phyloP scores from a whole-genome alignment of 2,113 vertebrate genomes.

The Tilapia sparmanii region DNA sequence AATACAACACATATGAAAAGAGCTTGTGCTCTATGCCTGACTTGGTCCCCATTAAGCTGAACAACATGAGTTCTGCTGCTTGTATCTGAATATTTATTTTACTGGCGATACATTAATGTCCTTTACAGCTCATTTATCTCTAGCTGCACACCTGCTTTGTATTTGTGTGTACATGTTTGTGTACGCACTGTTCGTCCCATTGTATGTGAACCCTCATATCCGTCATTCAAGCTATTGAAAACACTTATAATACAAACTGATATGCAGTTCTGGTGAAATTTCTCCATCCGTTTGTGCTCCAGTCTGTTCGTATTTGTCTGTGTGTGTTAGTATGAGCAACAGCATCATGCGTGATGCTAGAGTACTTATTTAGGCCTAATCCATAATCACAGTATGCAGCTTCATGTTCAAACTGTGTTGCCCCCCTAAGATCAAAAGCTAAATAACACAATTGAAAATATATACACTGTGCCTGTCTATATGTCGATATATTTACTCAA shows the following conservation, averaged over 20 bases:
- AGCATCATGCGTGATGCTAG: background rate
- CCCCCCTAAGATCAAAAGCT: background rate
- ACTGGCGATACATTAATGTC: constrained; percentile 3
- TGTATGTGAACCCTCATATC: background rate
- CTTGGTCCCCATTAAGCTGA: constrained; percentile 21
- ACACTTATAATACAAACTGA: background rate
- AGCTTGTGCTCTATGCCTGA: background rate
- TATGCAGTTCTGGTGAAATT: background rate
- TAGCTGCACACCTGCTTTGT: constrained; percentile 1
- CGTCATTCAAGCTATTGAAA: background rate
- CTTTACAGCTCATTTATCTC: constrained; percentile 3
- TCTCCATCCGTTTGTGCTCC: background rate
- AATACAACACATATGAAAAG: background rate
- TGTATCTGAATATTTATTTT: constrained; percentile 2
- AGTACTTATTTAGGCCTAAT: background rate
- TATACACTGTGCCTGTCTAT: background rate
- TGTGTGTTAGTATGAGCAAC: background rate
- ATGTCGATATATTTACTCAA: background rate
- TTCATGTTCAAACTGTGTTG: background rate
- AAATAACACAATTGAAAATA: background rate
- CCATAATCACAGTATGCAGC: background rate
- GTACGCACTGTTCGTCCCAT: background rate
- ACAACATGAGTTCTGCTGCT: background rate
- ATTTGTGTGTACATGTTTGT: background rate
- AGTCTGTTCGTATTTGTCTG: background rate